phyloP scores from a whole-genome alignment of 2,797 vertebrate genomes.

The Botia kubotai region DNA sequence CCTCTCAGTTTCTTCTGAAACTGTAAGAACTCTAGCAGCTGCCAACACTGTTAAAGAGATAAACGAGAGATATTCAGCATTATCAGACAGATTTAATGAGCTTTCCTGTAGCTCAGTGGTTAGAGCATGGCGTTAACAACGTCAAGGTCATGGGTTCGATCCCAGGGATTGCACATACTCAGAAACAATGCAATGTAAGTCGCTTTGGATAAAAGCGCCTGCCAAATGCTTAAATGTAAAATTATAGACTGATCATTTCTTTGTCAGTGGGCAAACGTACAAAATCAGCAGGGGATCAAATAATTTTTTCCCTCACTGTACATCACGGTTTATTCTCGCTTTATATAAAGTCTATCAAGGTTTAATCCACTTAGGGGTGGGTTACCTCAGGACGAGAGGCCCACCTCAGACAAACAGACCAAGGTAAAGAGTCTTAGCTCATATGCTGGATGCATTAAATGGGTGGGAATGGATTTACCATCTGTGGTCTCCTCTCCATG shows the following conservation, averaged over 20 bases:
- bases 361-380: slow-evolving; percentile 44
- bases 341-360: slow-evolving; percentile 41
- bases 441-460: slow-evolving; percentile 61
- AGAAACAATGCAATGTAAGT: too few species aligned
- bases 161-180: too few species aligned
- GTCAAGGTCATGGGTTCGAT: too few species aligned
- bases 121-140: too few species aligned
- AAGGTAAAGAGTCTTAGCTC: background rate
- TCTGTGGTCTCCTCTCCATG: slow-evolving; percentile 92
- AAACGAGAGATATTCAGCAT: slow-evolving; percentile 42
- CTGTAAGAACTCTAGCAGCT: slow-evolving; percentile 80
- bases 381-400: slow-evolving; percentile 50
- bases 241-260: too few species aligned
- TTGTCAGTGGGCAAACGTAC: too few species aligned
- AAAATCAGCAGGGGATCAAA: too few species aligned
- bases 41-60: slow-evolving; percentile 81
- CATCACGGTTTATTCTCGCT: slow-evolving; percentile 23
- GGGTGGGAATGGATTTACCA: slow-evolving; percentile 76
- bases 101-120: too few species aligned
- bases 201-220: too few species aligned
- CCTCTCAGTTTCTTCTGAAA: slow-evolving; percentile 92
- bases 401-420: slow-evolving; percentile 24
- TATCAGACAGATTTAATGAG: background rate
- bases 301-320: background rate
- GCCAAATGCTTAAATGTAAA: too few species aligned